phyloP scores from a whole-genome alignment of 1,140 invertebrate species.

The Chlorops oryzae region DNA sequence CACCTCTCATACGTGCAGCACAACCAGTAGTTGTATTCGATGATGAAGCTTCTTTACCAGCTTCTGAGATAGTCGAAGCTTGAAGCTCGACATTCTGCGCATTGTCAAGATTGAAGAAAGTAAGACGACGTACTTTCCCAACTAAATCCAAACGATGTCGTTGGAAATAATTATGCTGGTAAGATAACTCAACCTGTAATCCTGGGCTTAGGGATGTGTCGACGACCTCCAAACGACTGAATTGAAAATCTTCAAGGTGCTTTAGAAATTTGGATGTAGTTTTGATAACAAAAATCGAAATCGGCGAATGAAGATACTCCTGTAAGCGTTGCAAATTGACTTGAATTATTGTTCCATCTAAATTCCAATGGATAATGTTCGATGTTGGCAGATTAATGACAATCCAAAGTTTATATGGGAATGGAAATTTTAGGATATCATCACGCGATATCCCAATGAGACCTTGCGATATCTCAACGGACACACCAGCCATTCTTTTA shows the following conservation, averaged over 20 bases:
- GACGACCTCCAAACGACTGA: constrained; percentile 8
- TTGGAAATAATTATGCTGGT: constrained; percentile 4
- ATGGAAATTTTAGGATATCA: constrained; percentile 17
- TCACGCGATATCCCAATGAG: too few species aligned
- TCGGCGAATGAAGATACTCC: constrained; percentile 9
- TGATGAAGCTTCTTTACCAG: neutral
- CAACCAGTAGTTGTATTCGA: too few species aligned
- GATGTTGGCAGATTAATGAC: constrained; percentile 9
- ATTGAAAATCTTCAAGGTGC: constrained; percentile 11
- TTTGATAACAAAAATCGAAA: constrained; percentile 16
- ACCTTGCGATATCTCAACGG: too few species aligned
- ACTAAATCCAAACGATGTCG: constrained; percentile 15
- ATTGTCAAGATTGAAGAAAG: neutral
- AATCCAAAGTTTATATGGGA: constrained; percentile 18
- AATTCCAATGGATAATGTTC: constrained; percentile 16
- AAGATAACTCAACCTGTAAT: neutral
- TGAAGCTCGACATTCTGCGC: neutral
- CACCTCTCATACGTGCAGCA: constrained; percentile 7
- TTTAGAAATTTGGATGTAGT: constrained; percentile 13
- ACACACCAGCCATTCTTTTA: too few species aligned
- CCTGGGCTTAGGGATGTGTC: neutral
- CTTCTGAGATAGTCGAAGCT: neutral
- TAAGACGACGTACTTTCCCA: constrained; percentile 10
- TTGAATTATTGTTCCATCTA: constrained; percentile 12
- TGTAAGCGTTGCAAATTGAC: constrained; percentile 10